Evolutionary conservation across 2,797 vertebrate species (phyloP), one percentile per base, ranked within the genome.

Genomic region (Pagetopsis macropterus): DNA sequence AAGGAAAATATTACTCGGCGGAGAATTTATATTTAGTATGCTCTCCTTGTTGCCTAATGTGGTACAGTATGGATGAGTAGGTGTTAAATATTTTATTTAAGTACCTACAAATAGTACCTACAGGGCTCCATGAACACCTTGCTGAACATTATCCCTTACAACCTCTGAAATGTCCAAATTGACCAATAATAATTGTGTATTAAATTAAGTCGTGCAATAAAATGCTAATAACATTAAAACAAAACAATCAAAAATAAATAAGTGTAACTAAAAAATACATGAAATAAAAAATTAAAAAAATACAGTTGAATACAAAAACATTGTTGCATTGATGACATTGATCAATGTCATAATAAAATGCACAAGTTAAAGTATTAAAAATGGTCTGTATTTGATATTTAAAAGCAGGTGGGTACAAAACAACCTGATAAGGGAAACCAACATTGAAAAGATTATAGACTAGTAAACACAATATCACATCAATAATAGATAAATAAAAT

Each of bases 401-500:
- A 61, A 76, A 86, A 85, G 80, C 89, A 91, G 91, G 87, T 89
- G 85, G 70, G 40, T 87, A 83, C 59, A 88, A 90, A 91, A 92
- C 87, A 91, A 70, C 83, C 89, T 89, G 85, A 89, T 77, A 78
- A 80, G 75, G 75, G 75, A 88, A 86, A 82, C 67, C 52, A 83
- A 87, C 66, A 74, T 48, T 72, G 82, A 80, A 89, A 76, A 87
- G 73, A 85, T 73, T 72, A 70, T 83, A 88, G 82, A 89, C 88
- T 79, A 88, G 84, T 88, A 87, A 88, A 93, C 87, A 94, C 90
- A 89, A 87, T 91, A 87, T 86, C 90, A 92, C 89, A 87, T 91
- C 69, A 87, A 86, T 86, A 84, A 86, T 86, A 84, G 70, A 93
- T 88, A 88, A 92, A 92, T 88, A 88, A 92, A 94, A 85, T 92